These are phyloP conservation scores for Thera obeliscata DNA, from an alignment of 2,888 invertebrate genomes.

Conservation along the genomic window DNA sequence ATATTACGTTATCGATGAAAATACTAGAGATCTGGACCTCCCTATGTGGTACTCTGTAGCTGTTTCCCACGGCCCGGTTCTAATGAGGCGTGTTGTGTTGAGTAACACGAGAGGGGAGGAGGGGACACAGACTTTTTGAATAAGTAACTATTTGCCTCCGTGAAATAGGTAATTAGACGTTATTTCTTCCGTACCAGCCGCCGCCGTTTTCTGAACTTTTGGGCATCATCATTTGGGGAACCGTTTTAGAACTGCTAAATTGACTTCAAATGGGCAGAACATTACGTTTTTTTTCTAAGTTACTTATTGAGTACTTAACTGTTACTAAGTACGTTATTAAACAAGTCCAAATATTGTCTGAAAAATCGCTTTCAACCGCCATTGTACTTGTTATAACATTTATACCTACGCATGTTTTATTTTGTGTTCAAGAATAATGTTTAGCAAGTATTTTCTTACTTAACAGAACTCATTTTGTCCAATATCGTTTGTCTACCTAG, in stretches of 20 bases:
- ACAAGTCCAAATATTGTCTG: neutral
- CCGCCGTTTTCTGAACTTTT: constrained; percentile 34
- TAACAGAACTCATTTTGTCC: neutral
- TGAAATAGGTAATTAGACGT: constrained; percentile 59
- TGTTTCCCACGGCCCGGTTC: constrained; percentile 78
- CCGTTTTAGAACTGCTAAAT: constrained; percentile 17
- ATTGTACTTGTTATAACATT: no score
- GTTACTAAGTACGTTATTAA: neutral
- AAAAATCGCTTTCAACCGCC: no score
- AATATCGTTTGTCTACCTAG: neutral
- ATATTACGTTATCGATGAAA: constrained; percentile 35
- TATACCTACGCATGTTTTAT: no score
- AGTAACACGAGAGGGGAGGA: constrained; percentile 59
- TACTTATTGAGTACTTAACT: neutral
- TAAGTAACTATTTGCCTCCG: constrained; percentile 61
- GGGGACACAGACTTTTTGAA: constrained; percentile 58
- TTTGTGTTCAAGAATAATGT: no score
- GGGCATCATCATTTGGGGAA: constrained; percentile 35
- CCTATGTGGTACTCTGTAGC: constrained; percentile 52
- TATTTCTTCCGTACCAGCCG: constrained; percentile 48
- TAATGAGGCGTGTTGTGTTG: constrained; percentile 81
- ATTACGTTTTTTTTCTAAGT: constrained; percentile 1
- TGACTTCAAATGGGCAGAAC: constrained; percentile 17
- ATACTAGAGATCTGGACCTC: constrained; percentile 43
- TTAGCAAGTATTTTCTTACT: neutral